These are phyloP conservation scores for Palythoa grandis DNA, from an alignment of 92 coral and sea anemone genomes.

Conservation along the genomic window DNA sequence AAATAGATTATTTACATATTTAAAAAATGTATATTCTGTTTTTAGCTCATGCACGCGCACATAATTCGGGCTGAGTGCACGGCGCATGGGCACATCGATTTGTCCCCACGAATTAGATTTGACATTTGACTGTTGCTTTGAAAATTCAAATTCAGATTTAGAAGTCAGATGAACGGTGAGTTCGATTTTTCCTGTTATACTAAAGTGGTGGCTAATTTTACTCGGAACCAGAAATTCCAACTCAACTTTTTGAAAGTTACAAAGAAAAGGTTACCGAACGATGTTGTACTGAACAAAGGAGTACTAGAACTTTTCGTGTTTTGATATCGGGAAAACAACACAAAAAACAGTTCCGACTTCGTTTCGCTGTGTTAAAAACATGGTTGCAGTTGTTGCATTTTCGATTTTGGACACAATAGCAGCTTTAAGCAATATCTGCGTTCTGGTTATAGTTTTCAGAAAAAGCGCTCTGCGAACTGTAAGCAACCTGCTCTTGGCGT, in stretches of 20 bases:
- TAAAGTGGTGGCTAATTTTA: not conserved
- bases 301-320: not conserved
- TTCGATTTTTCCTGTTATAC: not conserved
- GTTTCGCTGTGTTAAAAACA: not conserved
- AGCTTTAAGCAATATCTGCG: conserved; percentile 62
- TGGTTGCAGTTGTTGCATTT: conserved; percentile 49
- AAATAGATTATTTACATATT: not conserved
- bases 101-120: conserved; percentile 3
- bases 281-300: not conserved
- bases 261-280: not conserved
- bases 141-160: conserved; percentile 38
- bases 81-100: conserved; percentile 18
- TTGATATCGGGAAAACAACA: not conserved
- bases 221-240: not conserved
- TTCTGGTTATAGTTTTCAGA: conserved; percentile 59
- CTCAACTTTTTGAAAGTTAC: not conserved
- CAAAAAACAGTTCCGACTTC: not conserved
- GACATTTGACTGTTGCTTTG: conserved; percentile 33
- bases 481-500: conserved; percentile 73
- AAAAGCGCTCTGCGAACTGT: conserved; percentile 70
- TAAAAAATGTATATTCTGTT: not conserved
- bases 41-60: not conserved
- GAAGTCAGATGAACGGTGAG: conserved; percentile 24
- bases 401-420: conserved; percentile 66
- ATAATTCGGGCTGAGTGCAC: not conserved